phyloP scores from a whole-genome alignment of 2,888 invertebrate genomes.

The Ditylenchus weischeri region DNA sequence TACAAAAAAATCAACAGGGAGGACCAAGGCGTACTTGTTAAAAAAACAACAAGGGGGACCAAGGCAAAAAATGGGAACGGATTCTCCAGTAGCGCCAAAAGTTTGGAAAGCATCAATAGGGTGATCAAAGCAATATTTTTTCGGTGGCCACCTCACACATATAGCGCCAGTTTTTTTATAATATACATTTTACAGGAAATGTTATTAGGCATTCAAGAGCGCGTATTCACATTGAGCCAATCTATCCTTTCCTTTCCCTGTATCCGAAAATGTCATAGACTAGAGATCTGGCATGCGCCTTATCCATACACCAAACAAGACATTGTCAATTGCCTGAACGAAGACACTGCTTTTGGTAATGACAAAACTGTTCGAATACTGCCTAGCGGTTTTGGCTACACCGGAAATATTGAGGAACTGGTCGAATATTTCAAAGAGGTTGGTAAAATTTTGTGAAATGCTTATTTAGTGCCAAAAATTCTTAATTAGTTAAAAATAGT shows the following conservation, averaged over 20 bases:
- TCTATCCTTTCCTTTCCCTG: neutral
- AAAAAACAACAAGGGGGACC: too few relatives aligned
- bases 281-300: constrained; percentile 10
- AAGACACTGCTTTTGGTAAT: neutral
- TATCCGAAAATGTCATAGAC: neutral
- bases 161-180: too few relatives aligned
- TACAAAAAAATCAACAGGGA: too few relatives aligned
- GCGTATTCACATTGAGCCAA: neutral
- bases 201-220: constrained; percentile 3
- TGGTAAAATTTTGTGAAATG: neutral
- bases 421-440: constrained; percentile 1
- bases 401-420: constrained; percentile 4
- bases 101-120: too few relatives aligned
- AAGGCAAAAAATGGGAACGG: too few relatives aligned
- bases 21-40: too few relatives aligned
- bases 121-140: too few relatives aligned
- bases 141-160: too few relatives aligned
- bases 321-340: neutral
- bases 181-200: neutral
- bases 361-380: constrained; percentile 3
- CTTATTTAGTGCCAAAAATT: neutral
- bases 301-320: constrained; percentile 10
- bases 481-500: neutral
- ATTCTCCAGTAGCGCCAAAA: too few relatives aligned
- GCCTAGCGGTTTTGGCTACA: constrained; percentile 9